phyloP scores from a whole-genome alignment of 2,888 invertebrate species.

The Cyclophora albipunctata region DNA sequence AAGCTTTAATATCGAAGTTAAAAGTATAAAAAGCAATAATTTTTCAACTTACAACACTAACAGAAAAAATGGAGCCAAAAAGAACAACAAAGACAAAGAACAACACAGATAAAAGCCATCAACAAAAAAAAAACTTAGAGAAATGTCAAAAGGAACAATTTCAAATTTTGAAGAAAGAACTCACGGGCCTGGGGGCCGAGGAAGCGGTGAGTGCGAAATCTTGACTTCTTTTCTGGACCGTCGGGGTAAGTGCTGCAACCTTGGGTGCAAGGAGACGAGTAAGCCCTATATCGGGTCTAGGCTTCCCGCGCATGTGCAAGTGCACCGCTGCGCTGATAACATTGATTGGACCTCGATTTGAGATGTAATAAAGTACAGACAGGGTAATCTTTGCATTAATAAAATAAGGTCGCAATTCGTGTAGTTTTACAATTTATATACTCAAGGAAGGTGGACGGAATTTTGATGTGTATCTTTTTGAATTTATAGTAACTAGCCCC shows the following conservation, averaged over 20 bases:
- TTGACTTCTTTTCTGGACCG: neutral
- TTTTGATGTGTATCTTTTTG: too few relatives aligned
- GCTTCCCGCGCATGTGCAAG: slow-evolving; percentile 8
- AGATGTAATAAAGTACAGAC: neutral
- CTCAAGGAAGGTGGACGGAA: too few relatives aligned
- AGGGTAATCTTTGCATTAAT: too few relatives aligned
- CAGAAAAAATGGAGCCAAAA: too few relatives aligned
- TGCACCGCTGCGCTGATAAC: neutral
- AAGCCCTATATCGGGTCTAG: neutral
- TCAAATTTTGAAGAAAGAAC: neutral
- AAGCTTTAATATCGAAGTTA: too few relatives aligned
- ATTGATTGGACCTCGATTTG: neutral
- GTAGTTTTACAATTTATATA: too few relatives aligned
- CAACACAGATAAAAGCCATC: neutral
- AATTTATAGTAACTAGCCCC: too few relatives aligned
- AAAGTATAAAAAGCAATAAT: too few relatives aligned
- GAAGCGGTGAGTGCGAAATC: neutral
- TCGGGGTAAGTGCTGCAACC: neutral
- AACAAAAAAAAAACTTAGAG: too few relatives aligned
- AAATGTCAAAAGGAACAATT: neutral
- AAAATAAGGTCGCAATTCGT: too few relatives aligned
- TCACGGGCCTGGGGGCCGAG: neutral
- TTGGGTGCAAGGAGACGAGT: neutral
- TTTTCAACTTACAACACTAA: too few relatives aligned
- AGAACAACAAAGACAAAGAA: too few relatives aligned